Evolutionary conservation across 2,797 vertebrate genomes (phyloP), one percentile per base, ranked within the genome.

Genomic region (Argya squamiceps): DNA sequence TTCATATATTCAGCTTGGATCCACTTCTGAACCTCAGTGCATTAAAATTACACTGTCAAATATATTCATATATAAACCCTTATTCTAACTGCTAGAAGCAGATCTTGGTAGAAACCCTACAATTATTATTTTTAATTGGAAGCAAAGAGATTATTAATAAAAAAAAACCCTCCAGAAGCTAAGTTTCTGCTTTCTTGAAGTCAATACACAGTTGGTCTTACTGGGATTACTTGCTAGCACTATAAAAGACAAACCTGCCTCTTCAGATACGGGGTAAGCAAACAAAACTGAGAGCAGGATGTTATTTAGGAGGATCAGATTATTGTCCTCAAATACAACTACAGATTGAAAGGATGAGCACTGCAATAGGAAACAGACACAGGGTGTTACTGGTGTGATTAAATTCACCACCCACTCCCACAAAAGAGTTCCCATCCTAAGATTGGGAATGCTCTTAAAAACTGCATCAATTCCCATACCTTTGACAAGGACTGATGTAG

Each of bases 391-490:
- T 2, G 0, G 11, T 39, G 59, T 16, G 34, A 14, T 36, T 11
- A 58, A 91, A 77, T 26, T 46, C 62, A 46, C 23, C 2, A 1
- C 15, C 34, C 30, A 29, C 32, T 34, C 60, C 34, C 8, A 2
- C 3, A 0, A 78, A 78, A 18, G n/a, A 44, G 75, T n/a, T n/a
- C n/a, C n/a, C 43, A 74, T 4, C 0, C 0, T 12, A 29, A 24
- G 17, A 19, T 10, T 47, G 15, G 29, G 11, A 87, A 47, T 0
- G 4, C 27, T 47, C 37, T 88, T 44, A 46, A 58, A 65, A 91
- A 16, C 32, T 26, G 2, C 43, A 20, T 65, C 2, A 1, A 10
- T 10, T 29, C 56, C 71, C 71, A 47, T 3, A 19, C 20, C 27
- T 78, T 34, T 52, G 41, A 27, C 62, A 69, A 55, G 55, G 43